Base-by-base conservation (phyloP, 1,140 invertebrate species). In the Drosophila lowei region DNA sequence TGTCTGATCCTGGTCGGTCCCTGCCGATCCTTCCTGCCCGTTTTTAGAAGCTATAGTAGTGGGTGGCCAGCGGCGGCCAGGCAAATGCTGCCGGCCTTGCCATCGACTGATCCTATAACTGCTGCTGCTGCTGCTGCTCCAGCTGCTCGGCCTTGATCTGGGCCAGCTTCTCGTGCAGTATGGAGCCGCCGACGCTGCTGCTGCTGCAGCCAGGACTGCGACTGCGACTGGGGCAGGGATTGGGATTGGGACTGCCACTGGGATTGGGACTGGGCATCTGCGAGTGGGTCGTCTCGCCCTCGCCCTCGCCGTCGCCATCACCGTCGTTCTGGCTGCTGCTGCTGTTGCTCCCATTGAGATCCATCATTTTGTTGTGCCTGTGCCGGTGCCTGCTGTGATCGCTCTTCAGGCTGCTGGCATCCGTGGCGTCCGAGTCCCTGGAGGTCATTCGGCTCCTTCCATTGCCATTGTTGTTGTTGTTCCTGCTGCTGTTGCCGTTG, bases 141-240 rank as follows among this genome's bases (percentile, higher is more conserved):
- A 48, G 63, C 52, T 84, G 89, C 56, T 90, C 89, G 63, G 89
- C 79, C 71, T 90, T 90, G 60, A 90, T 90, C 72, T 90, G 89
- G n/a, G 89, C 89, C 68, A 90, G 80, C 63, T 90, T 90, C 60
- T 90, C 89, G 41, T 91, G 90, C 56, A 91, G 46, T 61, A 90
- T 91, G 41, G 86, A 88, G 8, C 54, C 41, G 11, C 11, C 43
- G 34, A 13, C 34, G 11, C n/a, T 16, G 44, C 30, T 38, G 50
- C 50, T 38, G 9, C 25, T 53, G 28, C 50, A 34, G 15, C 11
- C 34, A 13, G 34, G 34, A 38, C 28, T 53, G 30, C 50, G 28
- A 28, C n/a, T 63, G 52, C 34, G 44, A 54, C 50, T 44, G 55
- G 3, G 23, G 13, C 44, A 13, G 55, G 21, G 23, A 18, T 44